These are phyloP conservation scores for Drosophila albomicans DNA, from an alignment of 1,140 invertebrate genomes.

Conservation along the genomic window DNA sequence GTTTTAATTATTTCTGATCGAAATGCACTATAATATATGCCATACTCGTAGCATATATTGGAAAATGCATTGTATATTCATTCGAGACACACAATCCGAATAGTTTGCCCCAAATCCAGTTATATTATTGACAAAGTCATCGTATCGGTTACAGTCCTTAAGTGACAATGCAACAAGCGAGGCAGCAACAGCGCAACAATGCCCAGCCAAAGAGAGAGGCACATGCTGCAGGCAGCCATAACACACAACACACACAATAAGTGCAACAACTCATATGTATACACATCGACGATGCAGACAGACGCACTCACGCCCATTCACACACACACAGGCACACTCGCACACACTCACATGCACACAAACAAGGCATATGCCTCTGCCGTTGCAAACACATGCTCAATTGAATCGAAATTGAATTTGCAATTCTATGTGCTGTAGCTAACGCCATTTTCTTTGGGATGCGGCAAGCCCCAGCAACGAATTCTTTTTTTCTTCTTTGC, in stretches of 20 bases:
- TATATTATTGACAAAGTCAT: slow-evolving; percentile 58
- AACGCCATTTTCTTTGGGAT: slow-evolving; percentile 79
- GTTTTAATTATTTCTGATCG: slow-evolving; percentile 1
- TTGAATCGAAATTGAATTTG: slow-evolving; percentile 84
- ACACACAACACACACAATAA: slow-evolving; percentile 29
- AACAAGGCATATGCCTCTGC: slow-evolving; percentile 66
- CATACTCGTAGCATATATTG: not conserved
- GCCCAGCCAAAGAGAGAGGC: slow-evolving; percentile 15
- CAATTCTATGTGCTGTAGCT: slow-evolving; percentile 81
- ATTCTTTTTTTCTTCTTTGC: slow-evolving; percentile 29
- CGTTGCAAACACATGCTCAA: slow-evolving; percentile 80
- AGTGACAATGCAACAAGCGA: slow-evolving; percentile 77
- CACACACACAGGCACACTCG: slow-evolving; percentile 16
- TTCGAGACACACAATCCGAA: not conserved
- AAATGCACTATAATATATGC: too few relatives aligned
- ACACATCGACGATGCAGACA: slow-evolving; percentile 22
- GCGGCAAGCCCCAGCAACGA: slow-evolving; percentile 46
- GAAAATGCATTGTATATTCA: not conserved
- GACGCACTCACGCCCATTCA: slow-evolving; percentile 9
- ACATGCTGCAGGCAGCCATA: not conserved
- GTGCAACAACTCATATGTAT: slow-evolving; percentile 48
- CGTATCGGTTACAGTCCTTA: slow-evolving; percentile 66
- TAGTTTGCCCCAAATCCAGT: slow-evolving; percentile 41
- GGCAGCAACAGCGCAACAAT: slow-evolving; percentile 69
- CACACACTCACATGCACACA: slow-evolving; percentile 14